Evolutionary conservation across 2,113 vertebrate species (phyloP), one percentile per base, ranked within the genome.

Genomic region (Zosterops japonicus): DNA sequence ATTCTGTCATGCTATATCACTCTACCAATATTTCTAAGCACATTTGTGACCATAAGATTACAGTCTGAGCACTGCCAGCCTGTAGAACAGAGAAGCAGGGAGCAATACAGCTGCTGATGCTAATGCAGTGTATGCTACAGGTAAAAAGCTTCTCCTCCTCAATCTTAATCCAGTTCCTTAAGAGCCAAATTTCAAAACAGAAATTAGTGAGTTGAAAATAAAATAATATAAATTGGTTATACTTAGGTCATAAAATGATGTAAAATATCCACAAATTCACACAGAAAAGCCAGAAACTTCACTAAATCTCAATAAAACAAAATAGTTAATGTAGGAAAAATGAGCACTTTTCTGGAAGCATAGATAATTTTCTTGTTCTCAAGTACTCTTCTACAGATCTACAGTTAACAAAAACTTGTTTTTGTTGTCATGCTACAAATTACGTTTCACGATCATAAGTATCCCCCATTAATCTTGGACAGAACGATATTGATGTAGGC

Each of bases 41-140:
- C 39, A 18, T 55, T 33, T 55, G 12, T 52, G 59, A 67, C 11
- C 8, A 11, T 5, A 7, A 75, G 33, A 15, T 77, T 83, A 50
- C 33, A 42, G 23, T 11, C 25, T 16, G 33, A 83, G 76, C 33
- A 8, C 27, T 63, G 39, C 29, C 80, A 81, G 39, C 23, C 60
- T 27, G 12, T 21, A 59, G 8, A 81, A 52, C 18, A 78, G 24
- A 81, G 36, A 61, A 33, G 21, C 28, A 71, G 27, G 28, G 25
- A 82, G 41, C 23, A 60, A 44, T 15, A 63, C 9, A 71, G 14
- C 19, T 63, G 28, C 41, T 87, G 52, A 61, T 60, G 22, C 18
- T 67, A 55, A 29, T 1, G 2, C 9, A 77, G 9, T 0, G 0
- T 1, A 44, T 33, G 22, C 31, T 85, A 67, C 0, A 0, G 18